A percentile compares a stretch with the other conserved stretches of the same genome.
These are phyloP conservation scores for Drosophila melanosoma DNA, from an alignment of 2,888 invertebrate genomes.

Conservation along the genomic window DNA sequence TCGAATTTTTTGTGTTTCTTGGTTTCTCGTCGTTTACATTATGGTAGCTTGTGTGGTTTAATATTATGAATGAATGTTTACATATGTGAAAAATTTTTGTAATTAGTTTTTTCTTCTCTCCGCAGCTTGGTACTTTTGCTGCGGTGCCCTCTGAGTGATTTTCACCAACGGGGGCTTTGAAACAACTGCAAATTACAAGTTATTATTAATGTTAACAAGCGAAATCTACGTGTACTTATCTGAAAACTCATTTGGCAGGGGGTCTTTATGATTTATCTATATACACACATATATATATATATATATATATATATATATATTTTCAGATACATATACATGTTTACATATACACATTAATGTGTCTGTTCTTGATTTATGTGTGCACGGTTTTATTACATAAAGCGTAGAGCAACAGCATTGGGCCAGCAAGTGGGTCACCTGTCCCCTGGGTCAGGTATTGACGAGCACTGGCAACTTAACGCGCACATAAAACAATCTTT, in stretches of 20 bases:
- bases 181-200: constrained; percentile 81
- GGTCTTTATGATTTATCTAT: constrained; percentile 55
- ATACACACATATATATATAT: constrained; percentile 1
- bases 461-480: constrained; percentile 53
- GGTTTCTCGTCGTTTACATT: constrained; percentile 70
- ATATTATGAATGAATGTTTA: constrained; percentile 81
- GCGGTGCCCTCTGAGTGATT: constrained; percentile 64
- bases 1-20: constrained; percentile 50
- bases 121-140: constrained; percentile 26
- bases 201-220: constrained; percentile 82
- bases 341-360: constrained; percentile 59
- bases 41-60: constrained; percentile 72
- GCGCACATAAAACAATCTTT: constrained; percentile 56
- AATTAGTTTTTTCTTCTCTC: constrained; percentile 68
- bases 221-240: constrained; percentile 71
- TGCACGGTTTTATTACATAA: constrained; percentile 39
- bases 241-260: constrained; percentile 78
- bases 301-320: constrained; percentile 2
- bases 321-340: constrained; percentile 1
- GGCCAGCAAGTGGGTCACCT: constrained; percentile 70
- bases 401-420: constrained; percentile 8
- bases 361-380: constrained; percentile 75
- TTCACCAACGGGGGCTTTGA: constrained; percentile 71
- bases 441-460: constrained; percentile 72
- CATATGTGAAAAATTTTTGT: constrained; percentile 81